Evolutionary conservation across 2,797 vertebrate species (phyloP), one percentile per base, ranked within the genome.

Genomic region (Avahi laniger): DNA sequence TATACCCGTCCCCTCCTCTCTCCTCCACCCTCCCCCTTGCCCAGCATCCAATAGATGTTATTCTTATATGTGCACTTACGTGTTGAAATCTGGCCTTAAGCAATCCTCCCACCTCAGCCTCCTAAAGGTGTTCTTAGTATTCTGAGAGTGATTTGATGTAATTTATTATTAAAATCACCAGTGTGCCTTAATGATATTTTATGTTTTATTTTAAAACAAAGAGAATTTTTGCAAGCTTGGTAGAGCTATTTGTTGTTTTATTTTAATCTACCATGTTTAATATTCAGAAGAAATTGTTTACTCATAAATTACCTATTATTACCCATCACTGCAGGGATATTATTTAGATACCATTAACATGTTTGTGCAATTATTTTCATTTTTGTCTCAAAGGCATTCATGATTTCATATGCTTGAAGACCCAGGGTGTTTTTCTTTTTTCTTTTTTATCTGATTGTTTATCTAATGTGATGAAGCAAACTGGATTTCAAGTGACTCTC

Each of bases 341-440:
- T 83, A 91, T 88, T 72, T 89, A 73, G 48, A 38, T 38, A 61
- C 11, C 3, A 96, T 96, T 84, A 65, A 57, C 12, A 41, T 85
- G 72, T 52, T 85, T 67, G 18, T 41, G 33, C 26, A 72, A 85
- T 97, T 95, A 69, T 80, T 82, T 61, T 54, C 30, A n/a, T 92
- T 89, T 94, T 88, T 97, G 20, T 84, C 38, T 88, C 35, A 88
- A 70, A 91, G 30, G 24, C 50, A 81, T 70, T 93, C 69, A 83
- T 73, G 9, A 33, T 80, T 95, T 94, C 5, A 52, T 65, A 57
- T 89, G n/a, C 46, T 94, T 94, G 17, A 91, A 79, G 94, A 87
- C 6, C 4, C 63, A 83, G 50, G 33, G 61, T n/a, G 1, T 65
- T 65, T 35, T n/a, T 18, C 7, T 65, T n/a, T 63, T 7, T 63